Percentiles rank a stretch among this genome's conserved stretches.
Evolutionary conservation across 1,140 invertebrate species (phyloP).

Genomic region (Diploscapter pachys): DNA sequence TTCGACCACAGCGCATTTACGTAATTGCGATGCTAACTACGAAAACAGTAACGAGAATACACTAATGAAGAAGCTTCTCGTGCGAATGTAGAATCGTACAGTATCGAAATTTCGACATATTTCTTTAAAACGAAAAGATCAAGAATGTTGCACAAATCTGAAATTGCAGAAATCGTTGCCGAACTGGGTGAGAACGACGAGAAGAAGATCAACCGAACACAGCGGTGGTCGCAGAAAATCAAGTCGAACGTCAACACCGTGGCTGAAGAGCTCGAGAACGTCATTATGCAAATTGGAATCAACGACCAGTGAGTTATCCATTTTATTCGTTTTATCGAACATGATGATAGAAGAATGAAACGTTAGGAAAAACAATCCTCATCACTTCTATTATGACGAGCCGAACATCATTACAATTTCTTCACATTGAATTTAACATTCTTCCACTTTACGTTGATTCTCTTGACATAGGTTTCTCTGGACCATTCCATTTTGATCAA

Average conservation of each 20-base stretch:
- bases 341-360: background rate
- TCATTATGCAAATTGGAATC: slow-evolving; percentile 22
- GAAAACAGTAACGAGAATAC: no score
- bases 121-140: background rate
- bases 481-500: no score
- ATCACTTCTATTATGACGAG: no score
- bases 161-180: slow-evolving; percentile 19
- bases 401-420: no score
- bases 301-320: slow-evolving; percentile 32
- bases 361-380: no score
- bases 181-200: slow-evolving; percentile 16
- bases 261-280: slow-evolving; percentile 39
- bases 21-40: no score
- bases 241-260: slow-evolving; percentile 26
- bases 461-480: no score
- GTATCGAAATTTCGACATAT: background rate
- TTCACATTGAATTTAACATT: no score
- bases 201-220: slow-evolving; percentile 25
- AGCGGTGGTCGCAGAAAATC: slow-evolving; percentile 29
- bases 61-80: no score
- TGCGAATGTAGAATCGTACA: background rate
- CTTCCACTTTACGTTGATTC: no score
- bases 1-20: no score
- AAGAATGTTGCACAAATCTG: background rate
- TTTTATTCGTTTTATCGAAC: background rate